phyloP scores from a whole-genome alignment of 2,888 invertebrate genomes.

The Spicauda simplicius region DNA sequence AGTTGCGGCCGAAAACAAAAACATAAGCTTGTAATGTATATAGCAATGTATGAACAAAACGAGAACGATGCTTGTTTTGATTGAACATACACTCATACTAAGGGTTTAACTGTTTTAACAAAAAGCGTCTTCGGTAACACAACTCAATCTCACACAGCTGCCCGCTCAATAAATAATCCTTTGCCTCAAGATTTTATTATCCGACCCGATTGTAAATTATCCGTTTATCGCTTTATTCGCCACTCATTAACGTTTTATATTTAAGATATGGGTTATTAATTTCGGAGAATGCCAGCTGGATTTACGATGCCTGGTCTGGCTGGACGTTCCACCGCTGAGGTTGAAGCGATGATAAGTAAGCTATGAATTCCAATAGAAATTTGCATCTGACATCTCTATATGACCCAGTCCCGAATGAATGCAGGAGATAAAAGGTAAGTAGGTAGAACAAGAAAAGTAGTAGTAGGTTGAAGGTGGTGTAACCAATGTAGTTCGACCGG shows the following conservation, averaged over 20 bases:
- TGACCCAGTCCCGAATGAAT: no score
- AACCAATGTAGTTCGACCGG: no score
- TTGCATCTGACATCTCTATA: no score
- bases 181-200: constrained; percentile 57
- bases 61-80: no score
- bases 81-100: no score
- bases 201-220: constrained; percentile 63
- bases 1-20: no score
- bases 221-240: constrained; percentile 77
- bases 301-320: constrained; percentile 56
- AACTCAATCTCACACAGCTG: constrained; percentile 35
- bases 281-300: constrained; percentile 73
- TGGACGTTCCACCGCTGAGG: not conserved
- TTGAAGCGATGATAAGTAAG: not conserved
- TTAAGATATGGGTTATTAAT: constrained; percentile 79
- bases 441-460: no score
- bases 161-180: constrained; percentile 34
- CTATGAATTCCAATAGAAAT: not conserved
- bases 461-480: no score
- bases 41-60: no score
- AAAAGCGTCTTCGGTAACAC: constrained; percentile 10
- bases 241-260: constrained; percentile 79
- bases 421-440: no score
- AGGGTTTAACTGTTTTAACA: no score
- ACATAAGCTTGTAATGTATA: no score